phyloP scores from a whole-genome alignment of 2,888 invertebrate species.

The Agapostemon virescens region DNA sequence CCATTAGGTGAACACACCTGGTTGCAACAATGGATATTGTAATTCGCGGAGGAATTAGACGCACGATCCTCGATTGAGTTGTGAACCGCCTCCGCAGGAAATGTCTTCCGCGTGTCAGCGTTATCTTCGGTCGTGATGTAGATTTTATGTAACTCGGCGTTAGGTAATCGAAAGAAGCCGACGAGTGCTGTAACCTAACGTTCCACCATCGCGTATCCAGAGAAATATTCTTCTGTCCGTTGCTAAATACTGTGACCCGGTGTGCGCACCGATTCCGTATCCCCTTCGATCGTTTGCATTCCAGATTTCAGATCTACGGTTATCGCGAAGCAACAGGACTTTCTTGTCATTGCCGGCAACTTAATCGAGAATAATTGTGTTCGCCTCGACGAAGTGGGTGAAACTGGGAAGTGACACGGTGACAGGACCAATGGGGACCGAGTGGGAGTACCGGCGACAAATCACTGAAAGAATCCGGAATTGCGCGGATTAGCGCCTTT shows the following conservation, averaged over 20 bases:
- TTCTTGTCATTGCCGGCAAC: background rate
- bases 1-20: too few relatives aligned
- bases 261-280: background rate
- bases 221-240: background rate
- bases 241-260: background rate
- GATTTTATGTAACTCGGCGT: conserved; percentile 13
- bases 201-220: background rate
- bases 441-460: background rate
- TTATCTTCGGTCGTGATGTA: background rate
- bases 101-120: background rate
- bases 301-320: background rate
- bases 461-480: background rate
- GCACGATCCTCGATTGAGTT: conserved; percentile 10
- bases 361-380: conserved; percentile 14
- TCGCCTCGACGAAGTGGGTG: background rate
- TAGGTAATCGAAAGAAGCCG: conserved; percentile 4
- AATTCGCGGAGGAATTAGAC: background rate
- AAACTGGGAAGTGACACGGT: background rate
- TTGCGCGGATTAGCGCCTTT: background rate
- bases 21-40: background rate
- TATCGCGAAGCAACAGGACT: background rate
- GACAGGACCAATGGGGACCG: background rate
- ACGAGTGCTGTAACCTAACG: background rate
- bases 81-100: conserved; percentile 2
- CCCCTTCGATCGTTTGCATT: background rate